A percentile compares a stretch with the other conserved stretches of the same genome.
Conservation (phyloP, 2,888 invertebrate species). For the Caenorhabditis angaria region DNA sequence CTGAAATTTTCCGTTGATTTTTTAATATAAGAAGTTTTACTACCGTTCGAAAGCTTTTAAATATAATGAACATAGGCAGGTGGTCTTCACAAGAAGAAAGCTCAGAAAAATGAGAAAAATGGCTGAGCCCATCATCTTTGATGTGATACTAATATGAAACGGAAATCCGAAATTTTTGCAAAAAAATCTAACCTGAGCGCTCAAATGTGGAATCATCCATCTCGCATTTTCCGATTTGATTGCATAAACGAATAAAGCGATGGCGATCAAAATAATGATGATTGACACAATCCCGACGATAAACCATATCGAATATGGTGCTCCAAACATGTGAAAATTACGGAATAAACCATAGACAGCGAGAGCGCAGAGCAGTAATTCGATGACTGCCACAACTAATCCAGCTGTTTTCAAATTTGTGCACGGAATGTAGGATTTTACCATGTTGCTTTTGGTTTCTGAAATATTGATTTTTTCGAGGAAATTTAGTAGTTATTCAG, state of each 20-base stretch:
- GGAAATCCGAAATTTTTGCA: not conserved
- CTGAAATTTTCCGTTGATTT: too few species aligned
- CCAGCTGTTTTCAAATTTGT: constrained; percentile 56
- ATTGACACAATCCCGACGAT: constrained; percentile 67
- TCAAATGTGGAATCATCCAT: constrained; percentile 68
- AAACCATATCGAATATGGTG: constrained; percentile 69
- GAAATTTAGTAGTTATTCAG: too few species aligned
- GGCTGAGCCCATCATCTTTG: too few species aligned
- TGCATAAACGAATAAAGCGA: constrained; percentile 68
- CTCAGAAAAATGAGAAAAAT: too few species aligned
- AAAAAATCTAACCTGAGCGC: constrained; percentile 55
- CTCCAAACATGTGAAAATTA: constrained; percentile 69
- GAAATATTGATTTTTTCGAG: constrained; percentile 17
- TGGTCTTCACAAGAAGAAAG: too few species aligned
- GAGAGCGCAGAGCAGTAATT: constrained; percentile 67
- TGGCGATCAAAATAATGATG: constrained; percentile 67
- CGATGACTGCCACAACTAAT: constrained; percentile 68
- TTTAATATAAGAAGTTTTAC: too few species aligned
- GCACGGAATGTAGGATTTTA: constrained; percentile 37
- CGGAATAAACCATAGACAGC: constrained; percentile 70
- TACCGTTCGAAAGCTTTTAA: too few species aligned
- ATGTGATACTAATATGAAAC: not conserved
- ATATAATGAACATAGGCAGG: too few species aligned
- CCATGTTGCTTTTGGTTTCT: constrained; percentile 29
- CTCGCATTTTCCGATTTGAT: constrained; percentile 68